A percentile compares a stretch with the other conserved stretches of the same genome.
phyloP scores from a whole-genome alignment of 1,140 invertebrate genomes.

The Sipha flava region DNA sequence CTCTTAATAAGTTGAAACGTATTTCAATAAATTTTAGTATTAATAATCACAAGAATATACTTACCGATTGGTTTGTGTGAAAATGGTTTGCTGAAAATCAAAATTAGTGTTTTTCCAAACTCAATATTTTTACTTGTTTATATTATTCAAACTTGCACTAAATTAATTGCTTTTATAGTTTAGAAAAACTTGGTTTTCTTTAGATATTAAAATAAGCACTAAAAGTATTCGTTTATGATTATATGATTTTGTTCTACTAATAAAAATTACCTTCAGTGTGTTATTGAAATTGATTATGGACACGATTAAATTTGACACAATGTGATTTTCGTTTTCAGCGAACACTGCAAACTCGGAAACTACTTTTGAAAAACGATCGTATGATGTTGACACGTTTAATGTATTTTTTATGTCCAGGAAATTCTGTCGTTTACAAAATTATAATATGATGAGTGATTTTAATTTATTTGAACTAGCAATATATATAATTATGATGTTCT shows the following conservation, averaged over 20 bases:
- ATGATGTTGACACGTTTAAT: slow-evolving; percentile 16
- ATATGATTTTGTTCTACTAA: not conserved
- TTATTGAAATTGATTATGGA: slow-evolving; percentile 17
- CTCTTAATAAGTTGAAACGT: too few species aligned
- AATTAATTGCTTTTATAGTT: too few species aligned
- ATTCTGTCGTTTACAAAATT: slow-evolving; percentile 3
- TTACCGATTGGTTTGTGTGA: too few species aligned
- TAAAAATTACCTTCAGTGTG: slow-evolving; percentile 2
- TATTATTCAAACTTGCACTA: too few species aligned
- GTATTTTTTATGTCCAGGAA: slow-evolving; percentile 29
- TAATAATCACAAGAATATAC: too few species aligned
- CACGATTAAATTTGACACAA: not conserved
- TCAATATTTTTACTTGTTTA: too few species aligned
- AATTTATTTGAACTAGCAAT: too few species aligned
- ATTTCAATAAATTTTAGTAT: too few species aligned
- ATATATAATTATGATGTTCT: too few species aligned
- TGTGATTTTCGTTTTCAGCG: slow-evolving; percentile 7
- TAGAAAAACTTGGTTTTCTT: not conserved
- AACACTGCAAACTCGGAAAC: slow-evolving; percentile 9
- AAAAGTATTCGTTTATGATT: not conserved
- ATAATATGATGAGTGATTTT: not conserved
- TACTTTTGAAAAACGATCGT: slow-evolving; percentile 1
- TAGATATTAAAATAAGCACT: not conserved
- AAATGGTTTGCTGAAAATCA: too few species aligned
- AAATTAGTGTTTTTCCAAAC: too few species aligned